Evolutionary conservation across 2,888 invertebrate genomes (phyloP), one percentile per base, ranked within the genome.

Genomic region (Patella pellucida): DNA sequence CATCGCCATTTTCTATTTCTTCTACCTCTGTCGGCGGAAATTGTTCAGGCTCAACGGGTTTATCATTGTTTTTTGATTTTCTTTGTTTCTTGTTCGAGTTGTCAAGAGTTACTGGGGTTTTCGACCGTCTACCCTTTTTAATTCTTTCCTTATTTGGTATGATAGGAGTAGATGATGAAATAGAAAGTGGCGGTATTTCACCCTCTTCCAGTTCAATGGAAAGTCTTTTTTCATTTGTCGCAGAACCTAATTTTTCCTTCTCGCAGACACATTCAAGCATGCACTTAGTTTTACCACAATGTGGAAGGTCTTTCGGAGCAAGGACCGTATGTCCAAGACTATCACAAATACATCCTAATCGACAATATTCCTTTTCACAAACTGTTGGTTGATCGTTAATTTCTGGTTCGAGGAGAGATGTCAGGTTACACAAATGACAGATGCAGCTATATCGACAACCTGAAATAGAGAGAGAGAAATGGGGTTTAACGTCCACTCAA

Each of bases 401-500:
- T 1, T 78, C 67, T 56, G 82, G 82, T 27, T 80, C 77, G 50
- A 78, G 81, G 56, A 82, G 84, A 5, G 81, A 81, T 19, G 79
- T 81, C 52, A 82, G 85, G 11, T 81, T 83, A 79, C 86, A 88
- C 69, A 88, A 83, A 73, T 88, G 87, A 78, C 88, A 88, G 51
- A 88, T 87, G 79, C 88, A 88, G 41, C 88, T 87, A 81, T 87
- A 88, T 12, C 87, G 82, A 78, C 88, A 88, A 27, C 88, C 88
- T 88, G 81, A 0, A 74, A 77, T 50, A 27, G 50, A 50, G 15
- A 9, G 3, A 70, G 9, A 70, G n/a, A 31, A 31, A 31, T 31
- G 31, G 5, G 0, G 5, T 31, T 31, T 31, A 31, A 31, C 31
- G 5, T 31, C 31, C 31, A n/a, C n/a, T n/a, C n/a, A n/a, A n/a